phyloP scores from a whole-genome alignment of 2,888 invertebrate genomes.

The Drosophila bunnanda region DNA sequence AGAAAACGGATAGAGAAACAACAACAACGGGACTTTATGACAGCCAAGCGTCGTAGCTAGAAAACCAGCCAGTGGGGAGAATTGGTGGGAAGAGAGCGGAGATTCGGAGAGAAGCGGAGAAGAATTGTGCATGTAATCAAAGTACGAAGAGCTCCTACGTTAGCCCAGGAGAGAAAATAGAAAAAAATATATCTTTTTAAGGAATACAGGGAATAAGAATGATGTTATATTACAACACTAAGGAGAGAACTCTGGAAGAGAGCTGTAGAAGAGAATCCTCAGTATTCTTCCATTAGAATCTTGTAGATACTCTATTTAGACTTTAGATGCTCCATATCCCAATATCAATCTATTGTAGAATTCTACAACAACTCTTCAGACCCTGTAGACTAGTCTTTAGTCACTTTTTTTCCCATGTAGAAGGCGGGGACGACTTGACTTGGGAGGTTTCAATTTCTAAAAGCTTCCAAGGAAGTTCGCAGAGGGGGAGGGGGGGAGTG shows the following conservation, averaged over 20 bases:
- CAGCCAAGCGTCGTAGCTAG: conserved; percentile 57
- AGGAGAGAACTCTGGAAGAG: no score
- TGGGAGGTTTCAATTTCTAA: conserved; percentile 36
- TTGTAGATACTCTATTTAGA: not conserved
- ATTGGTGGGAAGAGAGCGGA: conserved; percentile 29
- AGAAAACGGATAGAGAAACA: conserved; percentile 54
- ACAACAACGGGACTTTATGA: conserved; percentile 80
- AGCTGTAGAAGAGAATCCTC: no score
- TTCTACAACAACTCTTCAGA: not conserved
- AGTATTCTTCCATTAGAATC: not conserved
- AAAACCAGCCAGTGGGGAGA: conserved; percentile 76
- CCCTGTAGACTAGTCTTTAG: not conserved
- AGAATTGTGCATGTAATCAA: conserved; percentile 52
- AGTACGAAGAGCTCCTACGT: conserved; percentile 45
- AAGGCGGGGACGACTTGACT: conserved; percentile 66
- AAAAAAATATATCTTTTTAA: conserved; percentile 40
- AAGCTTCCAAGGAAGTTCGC: conserved; percentile 53
- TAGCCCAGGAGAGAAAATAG: conserved; percentile 48
- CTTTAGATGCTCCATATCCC: not conserved
- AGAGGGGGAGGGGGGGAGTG: conserved; percentile 8
- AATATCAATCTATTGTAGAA: not conserved
- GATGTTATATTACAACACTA: no score
- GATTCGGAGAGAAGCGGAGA: conserved; percentile 28
- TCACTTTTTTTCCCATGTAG: conserved; percentile 13
- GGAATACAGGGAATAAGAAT: no score